phyloP scores from a whole-genome alignment of 2,888 invertebrate genomes.

The Hesperia comma region DNA sequence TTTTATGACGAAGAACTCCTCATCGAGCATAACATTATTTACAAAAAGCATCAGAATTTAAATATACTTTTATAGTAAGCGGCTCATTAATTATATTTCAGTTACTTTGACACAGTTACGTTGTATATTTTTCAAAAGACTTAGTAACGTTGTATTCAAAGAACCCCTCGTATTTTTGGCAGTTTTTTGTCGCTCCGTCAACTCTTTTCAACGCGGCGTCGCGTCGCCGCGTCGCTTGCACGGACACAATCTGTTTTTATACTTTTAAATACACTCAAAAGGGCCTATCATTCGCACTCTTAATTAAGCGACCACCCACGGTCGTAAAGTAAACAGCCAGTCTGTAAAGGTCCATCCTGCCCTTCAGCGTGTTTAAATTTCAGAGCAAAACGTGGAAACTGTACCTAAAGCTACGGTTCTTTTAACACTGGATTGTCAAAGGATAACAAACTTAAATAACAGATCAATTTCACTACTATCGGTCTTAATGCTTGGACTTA shows the following conservation, averaged over 20 bases:
- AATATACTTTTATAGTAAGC: no score
- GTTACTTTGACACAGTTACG: constrained; percentile 5
- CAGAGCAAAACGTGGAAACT: constrained; percentile 41
- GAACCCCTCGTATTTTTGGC: constrained; percentile 12
- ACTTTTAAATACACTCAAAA: constrained; percentile 62
- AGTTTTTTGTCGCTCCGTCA: constrained; percentile 50
- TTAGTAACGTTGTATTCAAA: neutral
- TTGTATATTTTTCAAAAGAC: constrained; percentile 1
- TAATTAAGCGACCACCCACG: constrained; percentile 70
- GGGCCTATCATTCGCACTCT: constrained; percentile 75
- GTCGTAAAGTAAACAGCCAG: constrained; percentile 67
- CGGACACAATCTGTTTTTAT: constrained; percentile 41
- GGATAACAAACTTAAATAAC: constrained; percentile 4
- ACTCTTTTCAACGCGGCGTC: constrained; percentile 36
- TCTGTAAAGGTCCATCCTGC: constrained; percentile 52
- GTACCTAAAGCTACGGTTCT: constrained; percentile 57
- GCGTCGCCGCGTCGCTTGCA: constrained; percentile 21
- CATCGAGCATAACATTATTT: no score
- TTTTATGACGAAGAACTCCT: no score
- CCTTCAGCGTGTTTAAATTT: constrained; percentile 39
- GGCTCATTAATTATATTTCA: neutral
- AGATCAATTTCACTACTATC: constrained; percentile 2
- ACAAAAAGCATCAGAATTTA: no score
- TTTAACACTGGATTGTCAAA: constrained; percentile 53
- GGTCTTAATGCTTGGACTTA: constrained; percentile 25